Evolutionary conservation across 2,888 invertebrate species (phyloP).

Genomic region (Agrypnus murinus): DNA sequence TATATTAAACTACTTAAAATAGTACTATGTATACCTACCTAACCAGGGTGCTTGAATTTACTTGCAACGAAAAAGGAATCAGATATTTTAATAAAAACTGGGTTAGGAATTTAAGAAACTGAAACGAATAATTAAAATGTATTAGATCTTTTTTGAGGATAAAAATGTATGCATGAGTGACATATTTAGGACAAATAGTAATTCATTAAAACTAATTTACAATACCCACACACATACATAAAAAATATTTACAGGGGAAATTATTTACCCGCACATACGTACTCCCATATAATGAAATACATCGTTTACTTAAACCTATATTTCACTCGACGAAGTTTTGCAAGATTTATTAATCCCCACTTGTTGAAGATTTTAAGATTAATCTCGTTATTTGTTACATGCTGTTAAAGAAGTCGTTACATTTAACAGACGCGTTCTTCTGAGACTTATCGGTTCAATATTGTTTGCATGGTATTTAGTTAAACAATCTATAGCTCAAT

Average conservation of each 20-base stretch:
- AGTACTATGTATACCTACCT: no score
- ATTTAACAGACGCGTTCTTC: conserved; percentile 3
- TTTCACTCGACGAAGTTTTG: neutral
- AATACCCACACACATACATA: neutral
- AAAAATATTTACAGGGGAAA: neutral
- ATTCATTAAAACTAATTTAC: conserved; percentile 4
- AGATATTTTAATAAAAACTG: no score
- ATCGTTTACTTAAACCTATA: conserved; percentile 6
- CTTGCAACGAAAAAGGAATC: no score
- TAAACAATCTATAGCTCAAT: conserved; percentile 11
- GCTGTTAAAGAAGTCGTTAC: conserved; percentile 6
- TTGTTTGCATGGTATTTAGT: conserved; percentile 17
- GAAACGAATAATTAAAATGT: no score
- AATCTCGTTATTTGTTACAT: conserved; percentile 14
- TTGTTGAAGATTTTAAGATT: conserved; percentile 14
- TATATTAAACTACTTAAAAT: conserved; percentile 18
- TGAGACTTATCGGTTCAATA: conserved; percentile 3
- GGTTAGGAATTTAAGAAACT: no score
- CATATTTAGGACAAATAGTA: conserved; percentile 5
- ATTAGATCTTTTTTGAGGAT: no score
- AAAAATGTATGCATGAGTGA: neutral
- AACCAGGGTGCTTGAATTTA: conserved; percentile 5
- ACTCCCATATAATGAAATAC: neutral
- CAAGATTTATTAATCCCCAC: conserved; percentile 4
- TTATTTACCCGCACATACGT: neutral